phyloP scores from a whole-genome alignment of 92 coral and sea anemone species.

The Chrysogorgia sp. region DNA sequence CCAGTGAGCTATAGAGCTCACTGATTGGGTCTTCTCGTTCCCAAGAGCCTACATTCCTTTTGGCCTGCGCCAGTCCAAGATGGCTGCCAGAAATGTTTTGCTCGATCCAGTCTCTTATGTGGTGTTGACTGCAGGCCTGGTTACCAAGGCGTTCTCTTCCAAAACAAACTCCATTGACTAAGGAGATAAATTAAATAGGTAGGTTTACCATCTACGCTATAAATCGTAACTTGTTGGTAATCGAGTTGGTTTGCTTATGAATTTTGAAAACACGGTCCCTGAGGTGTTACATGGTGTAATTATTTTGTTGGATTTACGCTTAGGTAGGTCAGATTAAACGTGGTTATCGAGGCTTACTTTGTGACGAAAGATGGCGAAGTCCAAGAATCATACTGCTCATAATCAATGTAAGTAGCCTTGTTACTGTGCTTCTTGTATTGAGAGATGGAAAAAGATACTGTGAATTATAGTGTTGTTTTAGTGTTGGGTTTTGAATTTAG shows the following conservation, averaged over 20 bases:
- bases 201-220: slow-evolving; percentile 1
- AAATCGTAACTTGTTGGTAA: not conserved
- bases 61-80: not conserved
- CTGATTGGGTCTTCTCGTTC: no score
- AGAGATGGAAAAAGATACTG: no score
- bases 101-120: slow-evolving; percentile 11
- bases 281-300: not conserved
- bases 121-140: slow-evolving; percentile 2
- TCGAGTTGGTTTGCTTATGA: not conserved
- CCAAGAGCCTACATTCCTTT: no score
- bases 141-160: slow-evolving; percentile 39
- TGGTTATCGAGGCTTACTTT: slow-evolving; percentile 25
- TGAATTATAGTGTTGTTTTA: no score
- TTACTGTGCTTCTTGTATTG: no score
- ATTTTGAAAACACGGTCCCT: not conserved
- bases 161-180: slow-evolving; percentile 23
- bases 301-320: not conserved
- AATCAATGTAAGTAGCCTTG: slow-evolving; percentile 74
- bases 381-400: slow-evolving; percentile 97
- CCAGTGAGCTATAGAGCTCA: no score
- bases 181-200: not conserved
- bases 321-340: slow-evolving; percentile 3
- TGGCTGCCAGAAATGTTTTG: not conserved
- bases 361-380: slow-evolving; percentile 84
- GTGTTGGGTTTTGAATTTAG: no score